Evolutionary conservation across 2,113 vertebrate genomes (phyloP), one percentile per base, ranked within the genome.

Genomic region (Syngnathus typhle): DNA sequence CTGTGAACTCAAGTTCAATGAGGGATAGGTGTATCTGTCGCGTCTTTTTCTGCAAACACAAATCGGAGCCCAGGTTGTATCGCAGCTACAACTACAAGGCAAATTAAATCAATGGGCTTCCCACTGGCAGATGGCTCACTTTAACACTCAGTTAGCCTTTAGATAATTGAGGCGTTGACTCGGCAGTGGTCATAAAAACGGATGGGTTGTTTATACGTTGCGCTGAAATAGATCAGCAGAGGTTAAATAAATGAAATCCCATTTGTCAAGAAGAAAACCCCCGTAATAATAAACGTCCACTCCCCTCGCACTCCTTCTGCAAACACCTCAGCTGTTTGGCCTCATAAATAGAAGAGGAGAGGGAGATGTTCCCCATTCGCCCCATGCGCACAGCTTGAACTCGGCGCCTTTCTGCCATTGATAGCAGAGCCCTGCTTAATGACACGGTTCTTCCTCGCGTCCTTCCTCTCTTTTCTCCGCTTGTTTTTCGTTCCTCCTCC

Each of bases 221-320:
- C 93, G 93, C 93, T 93, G 92, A 93, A 96, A 96, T 93, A 95
- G 95, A 98, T 97, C 95, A 94, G 93, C 75, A 92, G 93, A 96
- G 96, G 96, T 99, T 98, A 98, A 98, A 98, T 96, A 98, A 98
- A 99, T 97, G 95, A 95, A 99, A 96, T 98, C 96, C 95, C 94
- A 96, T 96, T 99, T 98, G 96, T 99, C 95, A 95, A 94, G 90
- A 90, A n/a, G 93, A 85, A 79, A 84, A 87, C 79, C 86, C 82
- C 58, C 54, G 81, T 75, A 81, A 87, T 98, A 98, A 99, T 96
- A 98, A 96, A 97, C 96, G 93, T 75, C 69, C 73, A 46, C 72
- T 92, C 10, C 68, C 65, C 5, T 12, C 23, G 10, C 9, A 81
- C 56, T 36, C 89, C 90, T 90, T 93, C 91, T 90, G 91, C 94